Base-by-base conservation (phyloP, 2,888 invertebrate genomes). In the Drosophila leonis region DNA sequence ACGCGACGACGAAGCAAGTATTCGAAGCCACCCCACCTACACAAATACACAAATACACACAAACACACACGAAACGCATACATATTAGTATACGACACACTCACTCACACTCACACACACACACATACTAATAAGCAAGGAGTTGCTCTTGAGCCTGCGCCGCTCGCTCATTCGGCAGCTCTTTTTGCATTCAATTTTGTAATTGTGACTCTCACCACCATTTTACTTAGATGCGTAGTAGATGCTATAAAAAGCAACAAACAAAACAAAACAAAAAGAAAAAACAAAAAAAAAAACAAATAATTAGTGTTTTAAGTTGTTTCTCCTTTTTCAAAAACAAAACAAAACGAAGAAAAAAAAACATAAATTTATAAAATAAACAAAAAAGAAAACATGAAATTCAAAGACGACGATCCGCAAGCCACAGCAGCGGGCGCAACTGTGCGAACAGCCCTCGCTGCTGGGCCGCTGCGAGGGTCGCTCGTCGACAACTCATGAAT, bases 401-500 rank as follows among this genome's bases (percentile, higher is more conserved):
- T 87, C 83, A 80, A 84, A 82, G 87, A 87, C 82, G 80, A 65
- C 82, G 39, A 76, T 63, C 72, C 65, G 79, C 78, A 78, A 55
- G 78, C 57, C 66, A 49, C 61, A 62, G 61, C 69, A 51, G 59
- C 27, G 12, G 29, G 51, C 20, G 29, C n/a, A 42, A 55, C 31
- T 42, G 59, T 48, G 41, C 24, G 51, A 35, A 6, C 59, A 48
- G 37, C 48, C 48, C 59, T 39, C 48, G 48, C 61, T 69, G 68
- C 42, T 56, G 52, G 69, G 63, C 72, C 79, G 62, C 78, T 78
- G 78, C 79, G 49, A 78, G 75, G 79, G 75, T 72, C 72, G 80
- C 72, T 77, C 70, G 88, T 86, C 85, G 87, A 86, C 88, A 90
- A 91, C 91, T 91, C 91, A 91, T 91, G 91, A 91, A 91, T 91